These are phyloP conservation scores for Dynastes hyllus DNA, from an alignment of 2,888 invertebrate species.

Conservation along the genomic window DNA sequence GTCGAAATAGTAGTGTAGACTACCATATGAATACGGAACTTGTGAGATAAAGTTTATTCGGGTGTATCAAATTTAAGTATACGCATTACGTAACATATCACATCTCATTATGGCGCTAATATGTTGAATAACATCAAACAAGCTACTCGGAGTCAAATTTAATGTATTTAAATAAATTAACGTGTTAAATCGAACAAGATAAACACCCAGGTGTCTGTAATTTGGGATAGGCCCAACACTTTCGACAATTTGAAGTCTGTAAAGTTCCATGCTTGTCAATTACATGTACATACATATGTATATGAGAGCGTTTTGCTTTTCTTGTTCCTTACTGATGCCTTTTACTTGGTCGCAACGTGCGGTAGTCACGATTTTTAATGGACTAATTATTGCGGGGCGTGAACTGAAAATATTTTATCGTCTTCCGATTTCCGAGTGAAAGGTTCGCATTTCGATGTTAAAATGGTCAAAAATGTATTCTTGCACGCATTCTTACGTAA, in stretches of 20 bases:
- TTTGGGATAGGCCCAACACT: constrained; percentile 40
- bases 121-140: constrained; percentile 45
- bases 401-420: constrained; percentile 39
- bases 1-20: neutral
- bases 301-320: constrained; percentile 21
- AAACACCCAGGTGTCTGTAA: constrained; percentile 30
- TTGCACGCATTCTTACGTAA: constrained; percentile 12
- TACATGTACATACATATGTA: constrained; percentile 10
- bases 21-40: constrained; percentile 18
- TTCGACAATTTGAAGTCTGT: constrained; percentile 38
- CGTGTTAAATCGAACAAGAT: constrained; percentile 27
- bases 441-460: constrained; percentile 36
- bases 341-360: constrained; percentile 34
- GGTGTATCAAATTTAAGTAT: constrained; percentile 30
- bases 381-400: constrained; percentile 39
- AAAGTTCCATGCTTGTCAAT: constrained; percentile 34
- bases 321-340: constrained; percentile 39
- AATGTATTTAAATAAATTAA: constrained; percentile 44
- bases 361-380: constrained; percentile 44
- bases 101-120: constrained; percentile 44
- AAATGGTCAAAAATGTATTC: constrained; percentile 26
- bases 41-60: constrained; percentile 12
- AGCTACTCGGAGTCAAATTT: constrained; percentile 39
- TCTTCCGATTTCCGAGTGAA: constrained; percentile 45
- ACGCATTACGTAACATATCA: constrained; percentile 28